Conservation (phyloP, 2,797 vertebrate species). For the Gobionotothen gibberifrons region DNA sequence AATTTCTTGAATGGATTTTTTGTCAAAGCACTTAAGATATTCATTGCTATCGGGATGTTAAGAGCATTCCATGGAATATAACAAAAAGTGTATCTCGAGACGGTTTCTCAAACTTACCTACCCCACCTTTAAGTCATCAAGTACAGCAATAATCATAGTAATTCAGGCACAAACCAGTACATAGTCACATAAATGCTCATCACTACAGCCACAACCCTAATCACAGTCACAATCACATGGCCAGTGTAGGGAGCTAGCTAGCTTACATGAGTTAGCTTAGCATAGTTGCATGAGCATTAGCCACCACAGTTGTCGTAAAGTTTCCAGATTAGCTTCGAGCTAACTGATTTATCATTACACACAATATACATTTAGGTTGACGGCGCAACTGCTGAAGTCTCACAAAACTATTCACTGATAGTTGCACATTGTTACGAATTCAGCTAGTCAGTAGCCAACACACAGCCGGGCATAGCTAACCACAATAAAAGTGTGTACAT, state of each 20-base stretch:
- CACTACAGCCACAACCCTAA: neutral
- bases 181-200: neutral
- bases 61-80: no score
- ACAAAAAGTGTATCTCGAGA: no score
- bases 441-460: no score
- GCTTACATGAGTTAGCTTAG: conserved; percentile 7
- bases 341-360: neutral
- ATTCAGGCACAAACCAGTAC: neutral
- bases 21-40: no score
- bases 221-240: no score
- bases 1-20: no score
- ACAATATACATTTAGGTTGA: neutral
- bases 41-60: no score
- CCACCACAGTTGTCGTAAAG: neutral
- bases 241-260: neutral
- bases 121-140: neutral
- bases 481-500: no score
- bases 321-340: neutral
- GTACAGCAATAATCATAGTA: no score
- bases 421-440: neutral
- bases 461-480: no score
- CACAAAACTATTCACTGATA: neutral
- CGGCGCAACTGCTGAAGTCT: neutral
- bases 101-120: no score
- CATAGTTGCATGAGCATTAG: neutral